A percentile compares a stretch with the other conserved stretches of the same genome.
Conservation (phyloP, 53 echinoderm and acorn worm species). For the Stichopus horrens region DNA sequence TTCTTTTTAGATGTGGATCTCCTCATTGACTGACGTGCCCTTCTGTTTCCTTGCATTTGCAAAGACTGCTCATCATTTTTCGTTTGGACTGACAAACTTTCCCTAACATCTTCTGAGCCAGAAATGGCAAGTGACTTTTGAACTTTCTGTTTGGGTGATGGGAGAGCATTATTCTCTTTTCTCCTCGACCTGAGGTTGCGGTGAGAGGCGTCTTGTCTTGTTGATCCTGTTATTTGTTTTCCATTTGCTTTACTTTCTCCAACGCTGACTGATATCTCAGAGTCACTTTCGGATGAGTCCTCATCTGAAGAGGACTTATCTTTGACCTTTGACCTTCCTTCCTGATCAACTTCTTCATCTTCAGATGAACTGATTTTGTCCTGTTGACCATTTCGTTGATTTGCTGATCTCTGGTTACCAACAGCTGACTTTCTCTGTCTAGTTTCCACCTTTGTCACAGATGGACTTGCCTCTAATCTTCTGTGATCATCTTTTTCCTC, state of each 20-base stretch:
- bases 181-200: background rate
- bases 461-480: slow-evolving; percentile 10
- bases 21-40: background rate
- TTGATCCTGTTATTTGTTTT: background rate
- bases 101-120: background rate
- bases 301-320: background rate
- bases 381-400: background rate
- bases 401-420: background rate
- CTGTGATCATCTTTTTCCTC: slow-evolving; percentile 25
- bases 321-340: background rate
- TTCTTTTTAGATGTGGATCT: background rate
- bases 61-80: background rate
- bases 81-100: background rate
- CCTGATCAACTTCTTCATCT: background rate
- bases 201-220: background rate
- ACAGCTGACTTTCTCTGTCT: background rate
- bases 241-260: background rate
- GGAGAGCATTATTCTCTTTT: background rate
- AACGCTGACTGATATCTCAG: background rate
- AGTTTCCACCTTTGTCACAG: slow-evolving; percentile 1
- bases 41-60: background rate
- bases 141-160: background rate
- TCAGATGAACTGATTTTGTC: background rate
- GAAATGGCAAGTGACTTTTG: no score
- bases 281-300: background rate